A percentile compares a stretch with the other conserved stretches of the same genome.
These are phyloP conservation scores for Andrena bicolor DNA, from an alignment of 2,888 invertebrate genomes.

Conservation along the genomic window DNA sequence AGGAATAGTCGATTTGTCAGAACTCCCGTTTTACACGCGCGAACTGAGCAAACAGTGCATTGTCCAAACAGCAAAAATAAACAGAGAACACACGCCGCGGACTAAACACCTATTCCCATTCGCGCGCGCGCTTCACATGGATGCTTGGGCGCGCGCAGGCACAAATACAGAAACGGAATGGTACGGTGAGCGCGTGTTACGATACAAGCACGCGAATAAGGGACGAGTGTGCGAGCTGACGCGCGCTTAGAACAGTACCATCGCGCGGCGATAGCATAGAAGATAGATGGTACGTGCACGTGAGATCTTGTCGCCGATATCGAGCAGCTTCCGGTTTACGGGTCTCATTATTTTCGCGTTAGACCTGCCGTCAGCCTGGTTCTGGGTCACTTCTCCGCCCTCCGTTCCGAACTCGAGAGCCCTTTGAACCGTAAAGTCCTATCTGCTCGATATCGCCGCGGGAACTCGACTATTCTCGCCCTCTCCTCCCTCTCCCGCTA, in stretches of 20 bases:
- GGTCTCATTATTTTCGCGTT: conserved; percentile 76
- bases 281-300: conserved; percentile 68
- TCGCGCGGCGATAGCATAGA: conserved; percentile 42
- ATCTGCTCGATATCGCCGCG: conserved; percentile 53
- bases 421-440: conserved; percentile 55
- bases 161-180: not conserved
- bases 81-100: not conserved
- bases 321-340: conserved; percentile 68
- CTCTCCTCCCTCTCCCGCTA: not conserved
- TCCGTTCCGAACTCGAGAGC: conserved; percentile 46
- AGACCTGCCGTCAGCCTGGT: conserved; percentile 53
- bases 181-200: not conserved
- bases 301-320: conserved; percentile 71
- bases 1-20: conserved; percentile 21
- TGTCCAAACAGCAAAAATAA: conserved; percentile 7
- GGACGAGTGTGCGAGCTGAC: not conserved
- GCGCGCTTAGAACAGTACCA: conserved; percentile 31
- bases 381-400: conserved; percentile 54
- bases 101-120: not conserved
- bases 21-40: not conserved
- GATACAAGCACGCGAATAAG: conserved; percentile 8
- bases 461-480: conserved; percentile 35
- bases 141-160: not conserved
- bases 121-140: no score
- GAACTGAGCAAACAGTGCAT: not conserved